These are phyloP conservation scores for Azemiops feae DNA, from an alignment of 2,113 vertebrate species.

Conservation along the genomic window DNA sequence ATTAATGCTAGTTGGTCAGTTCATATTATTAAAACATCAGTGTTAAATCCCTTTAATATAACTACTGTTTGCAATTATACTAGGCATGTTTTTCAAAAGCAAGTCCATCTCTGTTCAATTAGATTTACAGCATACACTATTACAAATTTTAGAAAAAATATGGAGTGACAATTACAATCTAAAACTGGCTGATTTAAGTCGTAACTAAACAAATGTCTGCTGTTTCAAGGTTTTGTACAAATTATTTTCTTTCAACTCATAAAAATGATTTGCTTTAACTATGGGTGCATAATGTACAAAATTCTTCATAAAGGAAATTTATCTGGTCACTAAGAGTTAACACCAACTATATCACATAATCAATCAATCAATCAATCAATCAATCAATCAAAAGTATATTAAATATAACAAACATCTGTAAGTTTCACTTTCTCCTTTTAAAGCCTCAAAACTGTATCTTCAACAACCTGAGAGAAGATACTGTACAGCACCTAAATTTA, in stretches of 20 bases:
- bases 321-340: not conserved
- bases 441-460: not conserved
- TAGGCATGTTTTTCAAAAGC: not conserved
- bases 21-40: not conserved
- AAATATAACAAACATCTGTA: not conserved
- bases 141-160: not conserved
- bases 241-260: not conserved
- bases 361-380: not conserved
- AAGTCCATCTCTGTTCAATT: not conserved
- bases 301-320: not conserved
- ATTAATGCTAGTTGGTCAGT: not conserved
- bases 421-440: not conserved
- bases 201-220: not conserved
- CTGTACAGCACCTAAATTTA: not conserved
- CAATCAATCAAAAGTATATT: not conserved
- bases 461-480: not conserved
- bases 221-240: not conserved
- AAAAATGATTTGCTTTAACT: not conserved
- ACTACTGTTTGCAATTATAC: not conserved
- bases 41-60: not conserved
- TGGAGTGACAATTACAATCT: not conserved
- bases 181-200: not conserved
- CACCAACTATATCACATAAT: not conserved
- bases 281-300: not conserved
- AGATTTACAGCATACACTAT: not conserved